Conservation (phyloP, 35 echinoderm and acorn worm genomes). For the Antedon bifida region DNA sequence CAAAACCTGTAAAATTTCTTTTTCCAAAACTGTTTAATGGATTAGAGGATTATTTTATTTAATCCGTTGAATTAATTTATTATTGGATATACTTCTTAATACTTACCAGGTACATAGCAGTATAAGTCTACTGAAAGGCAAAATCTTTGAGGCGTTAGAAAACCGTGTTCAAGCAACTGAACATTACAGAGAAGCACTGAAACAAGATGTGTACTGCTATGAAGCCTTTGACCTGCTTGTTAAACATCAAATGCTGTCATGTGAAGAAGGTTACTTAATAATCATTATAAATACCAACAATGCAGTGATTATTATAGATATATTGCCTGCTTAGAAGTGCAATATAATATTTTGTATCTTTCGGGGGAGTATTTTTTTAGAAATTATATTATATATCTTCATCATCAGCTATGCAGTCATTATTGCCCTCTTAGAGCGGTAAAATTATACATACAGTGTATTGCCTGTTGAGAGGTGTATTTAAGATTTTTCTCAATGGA, state of each 20-base stretch:
- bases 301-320: too few species aligned
- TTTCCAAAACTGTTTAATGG: too few species aligned
- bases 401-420: too few species aligned
- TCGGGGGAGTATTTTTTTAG: background rate
- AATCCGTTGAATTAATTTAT: too few species aligned
- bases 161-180: constrained; percentile 59
- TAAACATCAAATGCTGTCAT: constrained; percentile 90
- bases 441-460: too few species aligned
- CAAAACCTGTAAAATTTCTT: constrained; percentile 4
- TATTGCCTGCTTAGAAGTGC: too few species aligned
- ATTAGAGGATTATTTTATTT: too few species aligned
- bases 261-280: constrained; percentile 61
- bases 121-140: constrained; percentile 56
- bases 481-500: too few species aligned
- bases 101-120: constrained; percentile 44
- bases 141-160: constrained; percentile 79
- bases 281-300: too few species aligned
- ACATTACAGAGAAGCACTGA: constrained; percentile 45
- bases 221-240: constrained; percentile 89
- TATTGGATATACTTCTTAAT: background rate
- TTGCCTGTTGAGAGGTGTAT: too few species aligned
- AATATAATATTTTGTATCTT: too few species aligned
- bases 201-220: constrained; percentile 72
- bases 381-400: background rate
- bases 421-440: too few species aligned